Evolutionary conservation across 1,140 invertebrate genomes (phyloP), one percentile per base, ranked within the genome.

Genomic region (Macrotrachela quadricornifera): DNA sequence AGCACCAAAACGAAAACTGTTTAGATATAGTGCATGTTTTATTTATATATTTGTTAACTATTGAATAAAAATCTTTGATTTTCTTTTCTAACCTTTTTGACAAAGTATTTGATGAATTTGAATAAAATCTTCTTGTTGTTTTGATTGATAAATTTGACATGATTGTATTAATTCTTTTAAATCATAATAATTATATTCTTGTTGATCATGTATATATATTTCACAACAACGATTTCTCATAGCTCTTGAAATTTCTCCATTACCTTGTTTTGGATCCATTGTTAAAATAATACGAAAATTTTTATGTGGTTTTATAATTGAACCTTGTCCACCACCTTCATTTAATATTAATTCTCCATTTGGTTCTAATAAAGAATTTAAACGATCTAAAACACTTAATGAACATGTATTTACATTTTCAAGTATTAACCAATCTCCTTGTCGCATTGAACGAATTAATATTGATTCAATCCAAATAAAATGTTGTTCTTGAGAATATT

Each of bases 401-500:
- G 71, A 88, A 67, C 91, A 96, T 21, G 94, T 77, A 73, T 99
- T 97, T 0, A 90, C 90, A 70, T 96, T 88, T 68, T 97, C 91
- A 42, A 99, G 74, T 11, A 95, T 71, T 10, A 96, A 67, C 90
- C 90, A 95, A 40, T 79, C 74, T 10, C 90, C 90, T 60, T 81
- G 75, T 59, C 76, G 71, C 51, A 92, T 69, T 59, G 83, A 84
- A 69, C 84, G 82, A 0, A 97, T 81, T 49, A 99, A 76, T 39
- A 85, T 65, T 50, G 88, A 95, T 71, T 99, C 87, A 12, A 92
- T 77, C 91, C 92, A 99, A 69, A 96, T 86, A 70, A 99, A 99
- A 15, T 60, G 56, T 13, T 30, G 21, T 30, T 30, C 21, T 30
- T 30, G 21, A 30, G 21, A 30, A 30, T 30, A 30, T 30, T 30